Percentiles rank a stretch among this genome's conserved stretches.
These are phyloP conservation scores for Papilio elwesi DNA, from an alignment of 2,888 invertebrate species.

Conservation along the genomic window DNA sequence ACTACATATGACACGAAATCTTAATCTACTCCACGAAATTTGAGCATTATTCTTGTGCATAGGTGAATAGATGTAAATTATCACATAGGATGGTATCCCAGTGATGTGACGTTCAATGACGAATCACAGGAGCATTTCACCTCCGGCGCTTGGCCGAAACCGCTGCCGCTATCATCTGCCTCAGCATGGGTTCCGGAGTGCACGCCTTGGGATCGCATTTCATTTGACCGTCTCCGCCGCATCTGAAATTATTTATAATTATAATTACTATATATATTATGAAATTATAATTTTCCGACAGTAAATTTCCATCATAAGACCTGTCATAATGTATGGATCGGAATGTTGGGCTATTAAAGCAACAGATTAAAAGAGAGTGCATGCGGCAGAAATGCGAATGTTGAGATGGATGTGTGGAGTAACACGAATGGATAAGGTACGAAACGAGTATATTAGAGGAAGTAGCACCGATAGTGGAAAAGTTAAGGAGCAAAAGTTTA, in stretches of 20 bases:
- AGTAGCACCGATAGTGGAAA: too few species aligned
- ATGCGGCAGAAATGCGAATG: too few species aligned
- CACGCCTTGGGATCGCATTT: constrained; percentile 96
- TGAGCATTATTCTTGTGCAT: constrained; percentile 83
- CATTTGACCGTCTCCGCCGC: constrained; percentile 96
- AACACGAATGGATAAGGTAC: too few species aligned
- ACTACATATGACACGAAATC: constrained; percentile 83
- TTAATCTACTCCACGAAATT: constrained; percentile 81
- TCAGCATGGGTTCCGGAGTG: constrained; percentile 94
- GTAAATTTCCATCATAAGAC: too few species aligned
- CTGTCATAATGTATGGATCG: too few species aligned
- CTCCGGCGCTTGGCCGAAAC: constrained; percentile 89
- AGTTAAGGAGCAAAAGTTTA: too few species aligned
- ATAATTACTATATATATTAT: background rate
- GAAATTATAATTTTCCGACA: too few species aligned
- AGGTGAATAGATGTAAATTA: constrained; percentile 76
- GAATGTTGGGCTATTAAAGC: too few species aligned
- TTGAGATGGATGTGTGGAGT: too few species aligned
- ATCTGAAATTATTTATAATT: constrained; percentile 83
- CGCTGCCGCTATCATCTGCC: constrained; percentile 94
- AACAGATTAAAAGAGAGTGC: too few species aligned
- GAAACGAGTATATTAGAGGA: too few species aligned
- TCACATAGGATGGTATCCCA: constrained; percentile 71
- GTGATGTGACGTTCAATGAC: constrained; percentile 64
- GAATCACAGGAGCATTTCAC: constrained; percentile 78